phyloP scores from a whole-genome alignment of 2,797 vertebrate genomes.

The Spea hammondii region DNA sequence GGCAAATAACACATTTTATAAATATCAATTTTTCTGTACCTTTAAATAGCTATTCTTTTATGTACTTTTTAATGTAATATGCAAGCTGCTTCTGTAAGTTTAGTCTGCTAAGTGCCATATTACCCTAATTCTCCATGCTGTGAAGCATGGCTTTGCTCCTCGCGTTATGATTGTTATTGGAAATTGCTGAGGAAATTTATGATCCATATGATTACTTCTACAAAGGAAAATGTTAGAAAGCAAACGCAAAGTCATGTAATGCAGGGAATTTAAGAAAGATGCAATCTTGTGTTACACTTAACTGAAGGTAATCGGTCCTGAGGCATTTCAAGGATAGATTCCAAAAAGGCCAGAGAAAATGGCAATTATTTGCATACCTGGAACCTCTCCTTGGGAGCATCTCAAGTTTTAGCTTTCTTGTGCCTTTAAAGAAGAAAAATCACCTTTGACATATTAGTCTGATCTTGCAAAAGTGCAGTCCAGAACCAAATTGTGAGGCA shows the following conservation, averaged over 20 bases:
- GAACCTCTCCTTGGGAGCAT: too few relatives aligned
- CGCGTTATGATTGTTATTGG: constrained; percentile 59
- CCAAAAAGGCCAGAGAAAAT: neutral
- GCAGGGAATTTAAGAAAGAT: constrained; percentile 17
- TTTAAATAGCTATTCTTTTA: constrained; percentile 20
- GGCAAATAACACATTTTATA: constrained; percentile 15
- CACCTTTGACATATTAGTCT: too few relatives aligned
- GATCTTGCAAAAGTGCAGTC: too few relatives aligned
- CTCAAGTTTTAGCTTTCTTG: too few relatives aligned
- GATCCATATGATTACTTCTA: constrained; percentile 60
- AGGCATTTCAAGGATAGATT: constrained; percentile 22
- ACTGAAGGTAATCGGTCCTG: constrained; percentile 29
- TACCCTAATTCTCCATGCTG: constrained; percentile 51
- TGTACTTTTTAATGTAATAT: constrained; percentile 21
- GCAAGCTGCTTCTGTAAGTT: constrained; percentile 30
- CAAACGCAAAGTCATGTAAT: constrained; percentile 53
- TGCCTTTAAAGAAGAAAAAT: too few relatives aligned
- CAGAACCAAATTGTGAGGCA: too few relatives aligned
- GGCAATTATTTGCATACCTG: too few relatives aligned
- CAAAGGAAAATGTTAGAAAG: constrained; percentile 54
- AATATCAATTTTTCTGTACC: constrained; percentile 28
- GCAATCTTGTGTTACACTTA: constrained; percentile 25
- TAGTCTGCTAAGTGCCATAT: constrained; percentile 43
- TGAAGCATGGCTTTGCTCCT: constrained; percentile 54
- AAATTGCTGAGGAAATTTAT: constrained; percentile 61